Evolutionary conservation across 2,888 invertebrate genomes (phyloP).

Genomic region (Apocheima hispidaria): DNA sequence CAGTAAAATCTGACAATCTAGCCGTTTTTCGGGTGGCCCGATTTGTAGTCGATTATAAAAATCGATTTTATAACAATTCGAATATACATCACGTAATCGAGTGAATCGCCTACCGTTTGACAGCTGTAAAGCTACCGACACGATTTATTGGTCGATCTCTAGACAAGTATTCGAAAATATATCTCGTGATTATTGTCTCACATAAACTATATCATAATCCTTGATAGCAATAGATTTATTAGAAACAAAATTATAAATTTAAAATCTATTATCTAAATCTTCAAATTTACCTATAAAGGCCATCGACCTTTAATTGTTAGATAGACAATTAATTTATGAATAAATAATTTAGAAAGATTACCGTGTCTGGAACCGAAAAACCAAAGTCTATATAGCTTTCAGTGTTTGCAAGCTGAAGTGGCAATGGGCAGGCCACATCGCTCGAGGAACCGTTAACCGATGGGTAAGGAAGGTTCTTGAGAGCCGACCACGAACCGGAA

Average conservation of each 20-base stretch:
- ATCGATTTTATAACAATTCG: conserved; percentile 68
- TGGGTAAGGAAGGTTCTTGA: too few relatives aligned
- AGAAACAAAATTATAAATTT: conserved; percentile 6
- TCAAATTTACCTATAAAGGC: background rate
- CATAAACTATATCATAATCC: conserved; percentile 25
- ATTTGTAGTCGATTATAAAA: conserved; percentile 68
- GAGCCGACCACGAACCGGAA: too few relatives aligned
- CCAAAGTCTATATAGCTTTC: too few relatives aligned
- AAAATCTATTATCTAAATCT: conserved; percentile 8
- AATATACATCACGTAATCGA: conserved; percentile 61
- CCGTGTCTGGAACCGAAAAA: too few relatives aligned
- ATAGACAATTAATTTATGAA: background rate
- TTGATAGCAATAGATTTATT: conserved; percentile 28
- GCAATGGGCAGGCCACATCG: too few relatives aligned
- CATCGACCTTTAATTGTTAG: background rate
- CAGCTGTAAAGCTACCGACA: conserved; percentile 68
- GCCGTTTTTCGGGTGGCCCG: conserved; percentile 59
- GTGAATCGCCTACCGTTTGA: conserved; percentile 73
- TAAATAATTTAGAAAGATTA: too few relatives aligned
- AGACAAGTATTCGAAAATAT: conserved; percentile 29
- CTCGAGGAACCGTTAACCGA: too few relatives aligned
- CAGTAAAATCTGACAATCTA: conserved; percentile 58
- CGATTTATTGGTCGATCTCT: conserved; percentile 73
- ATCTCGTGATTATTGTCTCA: conserved; percentile 6
- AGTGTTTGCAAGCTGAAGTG: too few relatives aligned